Conservation (phyloP, 1,140 invertebrate genomes). For the Palaemon carinicauda region DNA sequence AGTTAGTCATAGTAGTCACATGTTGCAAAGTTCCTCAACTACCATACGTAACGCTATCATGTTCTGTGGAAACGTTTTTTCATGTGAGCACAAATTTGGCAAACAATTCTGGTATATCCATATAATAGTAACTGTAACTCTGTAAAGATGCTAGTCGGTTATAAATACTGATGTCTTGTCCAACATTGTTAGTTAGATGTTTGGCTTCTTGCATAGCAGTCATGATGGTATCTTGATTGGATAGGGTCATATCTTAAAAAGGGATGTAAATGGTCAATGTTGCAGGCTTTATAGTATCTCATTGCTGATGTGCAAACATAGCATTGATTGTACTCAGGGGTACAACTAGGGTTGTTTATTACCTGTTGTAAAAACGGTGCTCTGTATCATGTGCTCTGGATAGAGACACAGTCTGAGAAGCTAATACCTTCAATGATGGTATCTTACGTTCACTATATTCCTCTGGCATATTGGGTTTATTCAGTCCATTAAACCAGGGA, state of each 20-base stretch:
- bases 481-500: background rate
- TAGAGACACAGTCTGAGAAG: background rate
- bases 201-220: background rate
- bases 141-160: too few species aligned
- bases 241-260: background rate
- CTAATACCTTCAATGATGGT: background rate
- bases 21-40: too few species aligned
- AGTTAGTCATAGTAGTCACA: too few species aligned
- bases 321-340: background rate
- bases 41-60: too few species aligned
- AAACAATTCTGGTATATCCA: too few species aligned
- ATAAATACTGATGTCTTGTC: background rate
- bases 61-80: too few species aligned
- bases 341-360: background rate
- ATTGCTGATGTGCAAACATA: background rate
- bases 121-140: too few species aligned
- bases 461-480: background rate
- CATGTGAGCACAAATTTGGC: too few species aligned
- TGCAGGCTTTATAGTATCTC: background rate
- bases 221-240: background rate
- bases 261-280: background rate
- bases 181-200: background rate
- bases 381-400: background rate
- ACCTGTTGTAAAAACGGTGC: background rate
- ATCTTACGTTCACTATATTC: background rate